Conservation (phyloP, 2,113 vertebrate species). For the Stegostoma tigrinum region DNA sequence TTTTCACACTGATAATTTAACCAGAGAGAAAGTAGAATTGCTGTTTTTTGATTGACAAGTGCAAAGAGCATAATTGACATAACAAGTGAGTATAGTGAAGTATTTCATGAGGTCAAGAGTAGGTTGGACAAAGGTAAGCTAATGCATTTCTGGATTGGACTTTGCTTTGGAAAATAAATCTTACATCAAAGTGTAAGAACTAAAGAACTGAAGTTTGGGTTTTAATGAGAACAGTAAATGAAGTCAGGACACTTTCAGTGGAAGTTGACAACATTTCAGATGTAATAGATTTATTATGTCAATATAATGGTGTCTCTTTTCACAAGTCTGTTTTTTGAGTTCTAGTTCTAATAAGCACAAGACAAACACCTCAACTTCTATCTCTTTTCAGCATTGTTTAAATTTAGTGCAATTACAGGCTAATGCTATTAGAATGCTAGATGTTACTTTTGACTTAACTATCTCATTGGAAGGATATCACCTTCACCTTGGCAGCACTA, state of each 20-base stretch:
- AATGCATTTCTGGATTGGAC: neutral
- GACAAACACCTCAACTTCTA: no score
- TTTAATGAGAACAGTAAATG: neutral
- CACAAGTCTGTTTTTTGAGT: no score
- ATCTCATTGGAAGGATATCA: neutral
- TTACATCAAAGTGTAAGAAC: neutral
- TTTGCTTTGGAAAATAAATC: neutral
- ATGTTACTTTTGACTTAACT: neutral
- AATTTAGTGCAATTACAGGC: neutral
- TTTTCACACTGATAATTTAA: neutral
- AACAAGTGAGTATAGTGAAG: neutral
- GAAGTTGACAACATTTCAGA: no score
- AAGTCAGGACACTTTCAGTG: neutral
- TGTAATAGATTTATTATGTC: no score
- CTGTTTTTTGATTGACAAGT: neutral
- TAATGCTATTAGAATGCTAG: neutral
- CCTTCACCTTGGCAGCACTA: neutral
- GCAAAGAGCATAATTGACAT: neutral
- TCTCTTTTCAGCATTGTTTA: no score
- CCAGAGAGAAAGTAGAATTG: neutral
- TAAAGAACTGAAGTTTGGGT: neutral
- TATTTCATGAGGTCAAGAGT: neutral
- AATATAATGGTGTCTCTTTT: no score
- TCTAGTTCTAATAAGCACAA: no score
- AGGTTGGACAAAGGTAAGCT: neutral